phyloP scores from a whole-genome alignment of 1,140 invertebrate species.

The Drosophila sp. region DNA sequence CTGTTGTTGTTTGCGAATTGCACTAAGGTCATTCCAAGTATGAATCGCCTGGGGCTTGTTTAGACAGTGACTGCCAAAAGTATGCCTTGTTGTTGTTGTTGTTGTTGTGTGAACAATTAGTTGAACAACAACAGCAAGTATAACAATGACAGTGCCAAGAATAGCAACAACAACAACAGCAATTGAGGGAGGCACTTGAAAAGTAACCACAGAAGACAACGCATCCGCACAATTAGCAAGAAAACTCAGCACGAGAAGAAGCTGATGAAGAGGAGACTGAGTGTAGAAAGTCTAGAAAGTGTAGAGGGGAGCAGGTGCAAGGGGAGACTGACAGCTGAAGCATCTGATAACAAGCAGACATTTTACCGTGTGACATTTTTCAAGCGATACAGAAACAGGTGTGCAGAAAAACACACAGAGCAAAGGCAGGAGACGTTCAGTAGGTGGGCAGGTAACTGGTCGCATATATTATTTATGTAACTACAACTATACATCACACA shows the following conservation, averaged over 20 bases:
- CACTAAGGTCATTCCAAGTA: conserved; percentile 41
- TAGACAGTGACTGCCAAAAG: conserved; percentile 14
- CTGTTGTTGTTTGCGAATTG: conserved; percentile 42
- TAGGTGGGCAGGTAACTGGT: background rate
- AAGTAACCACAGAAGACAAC: conserved; percentile 35
- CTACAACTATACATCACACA: conserved; percentile 11
- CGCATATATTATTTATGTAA: conserved; percentile 34
- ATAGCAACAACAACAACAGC: conserved; percentile 43
- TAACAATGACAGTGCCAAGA: conserved; percentile 61
- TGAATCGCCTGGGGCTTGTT: conserved; percentile 22
- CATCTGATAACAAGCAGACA: conserved; percentile 51
- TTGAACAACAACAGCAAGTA: conserved; percentile 32
- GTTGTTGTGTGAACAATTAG: conserved; percentile 33
- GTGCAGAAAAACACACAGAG: conserved; percentile 9
- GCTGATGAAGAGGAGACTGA: background rate
- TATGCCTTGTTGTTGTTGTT: background rate
- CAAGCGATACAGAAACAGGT: conserved; percentile 32
- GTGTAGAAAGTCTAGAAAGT: background rate
- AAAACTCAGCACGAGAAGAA: background rate
- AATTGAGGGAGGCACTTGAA: conserved; percentile 17
- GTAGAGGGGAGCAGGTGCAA: background rate
- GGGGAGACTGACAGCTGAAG: conserved; percentile 35
- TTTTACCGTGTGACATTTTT: conserved; percentile 26
- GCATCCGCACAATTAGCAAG: conserved; percentile 46
- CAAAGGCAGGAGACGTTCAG: background rate